Conservation (phyloP, 2,888 invertebrate genomes). For the Dicranocentrus wangi region DNA sequence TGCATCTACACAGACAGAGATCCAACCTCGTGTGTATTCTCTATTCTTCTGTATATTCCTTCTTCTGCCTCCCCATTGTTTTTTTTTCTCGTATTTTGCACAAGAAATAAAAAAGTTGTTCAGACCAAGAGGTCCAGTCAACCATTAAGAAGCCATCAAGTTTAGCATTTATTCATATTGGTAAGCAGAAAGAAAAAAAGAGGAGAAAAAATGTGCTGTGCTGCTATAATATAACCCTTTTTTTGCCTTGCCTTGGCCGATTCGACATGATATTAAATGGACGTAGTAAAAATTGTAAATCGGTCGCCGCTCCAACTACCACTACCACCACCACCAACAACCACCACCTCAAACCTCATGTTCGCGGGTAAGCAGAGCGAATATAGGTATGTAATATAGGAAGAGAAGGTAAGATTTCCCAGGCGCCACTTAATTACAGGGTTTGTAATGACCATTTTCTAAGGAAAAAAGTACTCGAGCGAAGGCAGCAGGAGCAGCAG, state of each 20-base stretch:
- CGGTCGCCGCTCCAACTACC: too few species aligned
- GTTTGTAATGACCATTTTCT: constrained; percentile 72
- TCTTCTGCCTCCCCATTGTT: too few species aligned
- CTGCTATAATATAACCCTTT: too few species aligned
- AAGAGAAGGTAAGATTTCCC: constrained; percentile 66
- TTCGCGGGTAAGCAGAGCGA: constrained; percentile 52
- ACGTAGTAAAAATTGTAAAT: constrained; percentile 32
- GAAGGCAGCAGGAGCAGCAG: too few species aligned
- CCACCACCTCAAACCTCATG: constrained; percentile 15
- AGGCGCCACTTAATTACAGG: constrained; percentile 73
- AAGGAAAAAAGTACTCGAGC: constrained; percentile 58
- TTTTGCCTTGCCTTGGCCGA: too few species aligned
- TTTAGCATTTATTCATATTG: constrained; percentile 17
- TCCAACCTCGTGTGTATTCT: too few species aligned
- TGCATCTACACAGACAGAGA: too few species aligned
- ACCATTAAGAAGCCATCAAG: background rate
- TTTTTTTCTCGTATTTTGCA: too few species aligned
- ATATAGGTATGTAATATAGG: constrained; percentile 49
- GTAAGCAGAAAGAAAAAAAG: constrained; percentile 18
- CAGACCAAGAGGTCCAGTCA: constrained; percentile 11
- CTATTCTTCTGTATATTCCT: too few species aligned
- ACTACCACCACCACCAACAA: background rate
- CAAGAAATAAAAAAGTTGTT: constrained; percentile 6
- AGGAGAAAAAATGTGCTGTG: too few species aligned
- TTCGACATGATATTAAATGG: constrained; percentile 24